Conservation (phyloP, 2,888 invertebrate species). For the Nesidiocoris tenuis region DNA sequence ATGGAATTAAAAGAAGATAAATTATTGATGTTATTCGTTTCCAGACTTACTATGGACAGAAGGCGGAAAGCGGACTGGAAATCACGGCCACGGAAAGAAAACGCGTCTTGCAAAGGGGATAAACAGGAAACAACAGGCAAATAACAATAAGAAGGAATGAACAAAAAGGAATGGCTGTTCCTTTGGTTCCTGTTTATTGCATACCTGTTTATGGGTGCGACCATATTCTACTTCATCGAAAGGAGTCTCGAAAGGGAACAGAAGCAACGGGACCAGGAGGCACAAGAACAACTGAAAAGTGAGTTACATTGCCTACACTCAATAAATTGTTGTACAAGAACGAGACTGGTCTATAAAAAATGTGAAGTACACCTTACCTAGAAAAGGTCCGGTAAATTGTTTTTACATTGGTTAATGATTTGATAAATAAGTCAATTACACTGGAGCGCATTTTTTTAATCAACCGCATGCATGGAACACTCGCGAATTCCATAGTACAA, state of each 20-base stretch:
- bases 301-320: slow-evolving; percentile 4
- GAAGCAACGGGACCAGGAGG: slow-evolving; percentile 41
- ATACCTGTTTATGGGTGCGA: slow-evolving; percentile 79
- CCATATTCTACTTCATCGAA: slow-evolving; percentile 81
- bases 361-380: no score
- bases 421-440: no score
- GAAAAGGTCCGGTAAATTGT: no score
- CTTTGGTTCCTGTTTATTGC: slow-evolving; percentile 72
- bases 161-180: slow-evolving; percentile 75
- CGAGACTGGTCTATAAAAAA: no score
- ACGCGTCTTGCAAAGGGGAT: background rate
- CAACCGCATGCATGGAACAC: no score
- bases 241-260: slow-evolving; percentile 63
- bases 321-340: background rate
- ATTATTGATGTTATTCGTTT: no score
- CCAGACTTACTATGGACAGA: slow-evolving; percentile 14
- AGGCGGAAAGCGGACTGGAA: slow-evolving; percentile 17
- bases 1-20: no score
- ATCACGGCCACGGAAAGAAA: slow-evolving; percentile 5
- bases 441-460: no score
- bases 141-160: slow-evolving; percentile 60
- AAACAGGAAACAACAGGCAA: background rate
- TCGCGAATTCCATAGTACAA: no score
- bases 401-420: no score
- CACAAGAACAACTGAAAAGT: slow-evolving; percentile 47